phyloP scores from a whole-genome alignment of 2,113 vertebrate genomes.

The Vulpes vulpes region DNA sequence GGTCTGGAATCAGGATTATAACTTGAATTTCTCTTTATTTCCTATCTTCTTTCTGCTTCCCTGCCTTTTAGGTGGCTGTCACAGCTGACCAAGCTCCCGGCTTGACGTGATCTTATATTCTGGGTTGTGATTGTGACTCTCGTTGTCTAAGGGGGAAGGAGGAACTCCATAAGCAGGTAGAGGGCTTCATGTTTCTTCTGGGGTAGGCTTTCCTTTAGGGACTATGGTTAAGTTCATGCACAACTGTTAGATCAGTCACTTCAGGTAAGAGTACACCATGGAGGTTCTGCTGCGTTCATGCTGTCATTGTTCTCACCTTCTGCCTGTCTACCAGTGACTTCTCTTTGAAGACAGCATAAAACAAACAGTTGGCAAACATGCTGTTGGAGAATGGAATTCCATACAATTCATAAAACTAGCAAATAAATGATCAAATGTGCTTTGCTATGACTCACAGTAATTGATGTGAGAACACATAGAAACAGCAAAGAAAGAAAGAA shows the following conservation, averaged over 20 bases:
- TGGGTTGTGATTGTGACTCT: background rate
- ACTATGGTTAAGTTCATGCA: background rate
- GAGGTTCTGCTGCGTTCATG: constrained; percentile 31
- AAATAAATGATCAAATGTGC: background rate
- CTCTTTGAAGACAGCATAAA: background rate
- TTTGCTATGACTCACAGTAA: background rate
- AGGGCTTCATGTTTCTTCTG: background rate
- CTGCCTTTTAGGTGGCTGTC: background rate
- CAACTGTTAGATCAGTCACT: background rate
- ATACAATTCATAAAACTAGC: background rate
- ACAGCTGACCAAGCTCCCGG: background rate
- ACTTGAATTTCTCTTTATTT: background rate
- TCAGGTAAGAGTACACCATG: background rate
- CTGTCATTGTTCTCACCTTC: background rate
- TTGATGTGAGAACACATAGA: background rate
- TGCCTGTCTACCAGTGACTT: background rate
- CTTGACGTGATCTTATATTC: background rate
- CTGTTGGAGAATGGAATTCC: background rate
- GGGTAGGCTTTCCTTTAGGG: background rate
- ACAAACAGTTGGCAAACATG: background rate
- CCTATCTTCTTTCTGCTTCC: background rate
- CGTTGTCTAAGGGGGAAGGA: background rate
- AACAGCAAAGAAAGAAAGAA: background rate
- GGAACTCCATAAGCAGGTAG: background rate
- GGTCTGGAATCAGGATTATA: background rate